Percentiles rank a stretch among this genome's conserved stretches.
Evolutionary conservation across 2,113 vertebrate genomes (phyloP).

Genomic region (Strigops habroptila): DNA sequence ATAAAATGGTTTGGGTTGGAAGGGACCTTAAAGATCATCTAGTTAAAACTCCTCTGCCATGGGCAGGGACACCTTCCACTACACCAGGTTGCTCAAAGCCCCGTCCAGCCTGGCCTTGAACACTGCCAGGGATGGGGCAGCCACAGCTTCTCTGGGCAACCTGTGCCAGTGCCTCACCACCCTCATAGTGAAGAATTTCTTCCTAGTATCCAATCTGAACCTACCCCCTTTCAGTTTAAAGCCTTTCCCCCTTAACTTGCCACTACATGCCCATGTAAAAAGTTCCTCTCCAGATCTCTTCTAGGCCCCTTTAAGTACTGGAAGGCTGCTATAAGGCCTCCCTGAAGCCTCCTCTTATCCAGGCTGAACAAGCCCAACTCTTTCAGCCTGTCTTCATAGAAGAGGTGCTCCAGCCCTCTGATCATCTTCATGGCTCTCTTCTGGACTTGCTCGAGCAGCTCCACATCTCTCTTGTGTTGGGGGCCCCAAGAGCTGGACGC

Average conservation of each 20-base stretch:
- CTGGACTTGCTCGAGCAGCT: background rate
- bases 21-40: background rate
- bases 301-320: background rate
- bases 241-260: background rate
- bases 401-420: background rate
- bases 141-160: background rate
- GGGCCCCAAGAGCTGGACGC: background rate
- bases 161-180: background rate
- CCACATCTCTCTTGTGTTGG: background rate
- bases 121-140: background rate
- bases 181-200: background rate
- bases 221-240: background rate
- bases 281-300: background rate
- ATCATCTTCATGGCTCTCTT: background rate
- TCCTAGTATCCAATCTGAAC: background rate
- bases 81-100: background rate
- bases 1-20: background rate
- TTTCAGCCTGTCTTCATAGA: background rate
- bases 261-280: background rate
- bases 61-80: background rate
- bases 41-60: background rate
- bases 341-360: background rate
- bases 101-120: background rate
- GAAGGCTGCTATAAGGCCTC: background rate
- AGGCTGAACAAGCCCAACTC: background rate